Evolutionary conservation across 2,888 invertebrate genomes (phyloP).

Genomic region (Quadriops clusia): DNA sequence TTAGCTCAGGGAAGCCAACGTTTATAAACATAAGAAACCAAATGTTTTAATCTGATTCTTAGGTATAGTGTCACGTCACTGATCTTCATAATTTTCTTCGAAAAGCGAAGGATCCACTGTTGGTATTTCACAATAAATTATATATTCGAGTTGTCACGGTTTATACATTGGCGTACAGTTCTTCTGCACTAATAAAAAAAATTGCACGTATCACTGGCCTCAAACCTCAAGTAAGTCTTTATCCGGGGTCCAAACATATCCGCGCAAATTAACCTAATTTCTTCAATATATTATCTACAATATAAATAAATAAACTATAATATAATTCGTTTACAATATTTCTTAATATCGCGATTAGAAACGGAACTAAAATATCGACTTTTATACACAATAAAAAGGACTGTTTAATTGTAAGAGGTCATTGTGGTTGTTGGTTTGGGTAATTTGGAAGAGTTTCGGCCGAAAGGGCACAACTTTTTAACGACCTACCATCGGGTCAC

Average conservation of each 20-base stretch:
- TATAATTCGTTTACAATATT: conserved; percentile 15
- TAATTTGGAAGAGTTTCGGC: conserved; percentile 28
- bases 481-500: conserved; percentile 17
- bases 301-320: conserved; percentile 39
- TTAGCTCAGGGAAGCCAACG: no score
- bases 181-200: conserved; percentile 21
- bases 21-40: no score
- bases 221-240: conserved; percentile 19
- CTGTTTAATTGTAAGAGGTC: conserved; percentile 30
- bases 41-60: no score
- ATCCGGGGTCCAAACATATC: conserved; percentile 20
- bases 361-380: conserved; percentile 31
- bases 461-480: conserved; percentile 20
- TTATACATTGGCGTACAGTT: no score
- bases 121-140: no score
- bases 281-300: conserved; percentile 32
- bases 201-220: conserved; percentile 38
- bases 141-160: no score
- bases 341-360: conserved; percentile 28
- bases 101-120: no score
- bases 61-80: no score
- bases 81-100: no score
- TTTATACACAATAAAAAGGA: conserved; percentile 31
- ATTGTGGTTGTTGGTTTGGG: conserved; percentile 31
- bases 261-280: conserved; percentile 14